Evolutionary conservation across 2,888 invertebrate genomes (phyloP), one percentile per base, ranked within the genome.

Genomic region (Tachina lurida): DNA sequence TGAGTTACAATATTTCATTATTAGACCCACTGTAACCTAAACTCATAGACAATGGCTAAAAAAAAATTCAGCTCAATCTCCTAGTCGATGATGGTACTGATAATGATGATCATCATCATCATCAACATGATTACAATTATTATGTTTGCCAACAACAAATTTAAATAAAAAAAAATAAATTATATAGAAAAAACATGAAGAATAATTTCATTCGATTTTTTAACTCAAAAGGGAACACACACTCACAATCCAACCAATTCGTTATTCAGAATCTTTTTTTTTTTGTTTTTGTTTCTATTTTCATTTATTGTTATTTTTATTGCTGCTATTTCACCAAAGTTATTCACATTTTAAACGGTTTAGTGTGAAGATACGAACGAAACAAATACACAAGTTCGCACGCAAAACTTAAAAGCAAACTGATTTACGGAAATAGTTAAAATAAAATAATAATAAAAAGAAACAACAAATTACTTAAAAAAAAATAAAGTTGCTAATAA

Each of bases 211-310:
- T 82, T 86, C 15, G 79, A 86, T 79, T 67, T 83, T 86, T 79
- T 86, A 73, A 86, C 86, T 86, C 86, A 86, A 86, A 80, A 83
- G 86, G 86, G 83, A 86, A 76, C 76, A 80, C 65, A 75, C 79
- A 60, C 49, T 47, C 71, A 77, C 68, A 41, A 19, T 56, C 19
- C 45, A 52, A 68, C 45, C 41, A 74, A 39, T 52, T 45, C 79
- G 71, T 76, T 83, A 68, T 67, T 80, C 83, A 80, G 86, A 86
- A 86, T 79, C 54, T 70, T 75, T 84, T 73, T 45, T 52, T 77
- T 74, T 75, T 43, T 63, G 54, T 70, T 75, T 84, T 73, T 45
- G 45, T 77, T 74, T 75, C 49, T 63, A 62, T 54, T 22, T 62
- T 62, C 12, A 74, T 68, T 31, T 60, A 60, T 60, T 31, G 22